These are phyloP conservation scores for Elmis aenea DNA, from an alignment of 2,888 invertebrate species.

Conservation along the genomic window DNA sequence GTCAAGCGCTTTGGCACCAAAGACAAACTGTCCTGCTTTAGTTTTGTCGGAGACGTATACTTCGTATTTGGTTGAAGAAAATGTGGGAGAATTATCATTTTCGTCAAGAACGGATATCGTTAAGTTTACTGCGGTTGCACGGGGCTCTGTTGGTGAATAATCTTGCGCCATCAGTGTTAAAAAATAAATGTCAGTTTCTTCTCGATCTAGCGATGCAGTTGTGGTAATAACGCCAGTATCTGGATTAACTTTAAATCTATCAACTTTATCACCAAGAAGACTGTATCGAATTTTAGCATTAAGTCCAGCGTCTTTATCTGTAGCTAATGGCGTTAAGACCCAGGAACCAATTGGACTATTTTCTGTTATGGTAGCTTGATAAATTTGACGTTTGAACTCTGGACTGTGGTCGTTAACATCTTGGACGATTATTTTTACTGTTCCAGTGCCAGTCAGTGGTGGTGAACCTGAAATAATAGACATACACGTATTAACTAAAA, in stretches of 20 bases:
- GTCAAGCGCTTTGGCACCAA: conserved; percentile 84
- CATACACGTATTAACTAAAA: conserved; percentile 11
- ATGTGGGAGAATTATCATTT: conserved; percentile 81
- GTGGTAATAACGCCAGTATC: conserved; percentile 76
- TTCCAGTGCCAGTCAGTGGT: conserved; percentile 87
- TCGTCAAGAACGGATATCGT: conserved; percentile 75
- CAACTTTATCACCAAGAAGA: conserved; percentile 74
- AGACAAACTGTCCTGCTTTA: conserved; percentile 76
- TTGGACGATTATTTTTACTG: conserved; percentile 82
- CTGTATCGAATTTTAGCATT: conserved; percentile 86
- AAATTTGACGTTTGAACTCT: conserved; percentile 76
- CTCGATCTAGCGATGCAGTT: conserved; percentile 69
- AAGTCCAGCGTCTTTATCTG: conserved; percentile 75
- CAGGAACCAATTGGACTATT: conserved; percentile 74
- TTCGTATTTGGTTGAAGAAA: conserved; percentile 68
- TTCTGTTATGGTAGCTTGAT: conserved; percentile 74
- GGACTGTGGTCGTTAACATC: conserved; percentile 94
- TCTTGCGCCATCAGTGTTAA: conserved; percentile 85
- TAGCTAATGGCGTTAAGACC: conserved; percentile 73
- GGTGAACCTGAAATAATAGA: conserved; percentile 70
- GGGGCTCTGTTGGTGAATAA: conserved; percentile 78
- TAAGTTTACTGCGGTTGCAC: conserved; percentile 76
- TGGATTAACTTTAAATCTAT: conserved; percentile 74
- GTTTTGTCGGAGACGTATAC: conserved; percentile 81
- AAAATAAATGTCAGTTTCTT: conserved; percentile 70